Base-by-base conservation (phyloP, 2,888 invertebrate genomes). In the Apoda limacodes region DNA sequence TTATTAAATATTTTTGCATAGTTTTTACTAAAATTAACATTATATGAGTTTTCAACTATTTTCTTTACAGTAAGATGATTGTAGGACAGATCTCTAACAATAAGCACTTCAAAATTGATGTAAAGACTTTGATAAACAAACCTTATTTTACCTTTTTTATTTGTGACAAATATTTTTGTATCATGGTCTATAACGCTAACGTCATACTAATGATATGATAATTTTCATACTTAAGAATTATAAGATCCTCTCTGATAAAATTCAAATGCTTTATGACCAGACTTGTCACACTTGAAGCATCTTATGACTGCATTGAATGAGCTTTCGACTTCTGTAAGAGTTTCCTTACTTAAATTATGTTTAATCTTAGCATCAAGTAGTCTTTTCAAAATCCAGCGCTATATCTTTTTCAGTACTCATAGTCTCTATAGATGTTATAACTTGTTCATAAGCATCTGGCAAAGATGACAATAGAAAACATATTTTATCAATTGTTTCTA, bases 51-150 rank as follows among this genome's bases (percentile, higher is more conserved):
- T 11, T n/a, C n/a, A 20, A 25, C 21, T 13, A 38, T 9, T 22
- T 28, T 31, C 15, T 32, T 34, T 7, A 34, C 36, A 19, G 34
- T 34, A n/a, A 36, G 20, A 25, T 32, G 26, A 9, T 33, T 24
- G 20, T 24, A 24, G n/a, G 33, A 23, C 7, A 28, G 9, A 24
- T 23, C 20, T 17, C 24, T 20, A 13, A 33, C 21, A 23, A 33
- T 17, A 10, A 33, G 14, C 20, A 15, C 28, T 11, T 32, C 23
- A 13, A 33, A 21, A 26, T 22, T 32, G n/a, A 32, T 22, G 24
- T 13, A 9, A 19, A 19, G 11, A 24, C 25, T 24, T 17, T 17
- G 20, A 23, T 19, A 24, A 13, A 24, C 12, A 11, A 17, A 20
- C 11, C 25, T 20, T 24, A 11, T 30, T 30, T 30, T 15, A 17